Base-by-base conservation (phyloP, 2,797 vertebrate genomes). In the Lepilemur septentrionalis region DNA sequence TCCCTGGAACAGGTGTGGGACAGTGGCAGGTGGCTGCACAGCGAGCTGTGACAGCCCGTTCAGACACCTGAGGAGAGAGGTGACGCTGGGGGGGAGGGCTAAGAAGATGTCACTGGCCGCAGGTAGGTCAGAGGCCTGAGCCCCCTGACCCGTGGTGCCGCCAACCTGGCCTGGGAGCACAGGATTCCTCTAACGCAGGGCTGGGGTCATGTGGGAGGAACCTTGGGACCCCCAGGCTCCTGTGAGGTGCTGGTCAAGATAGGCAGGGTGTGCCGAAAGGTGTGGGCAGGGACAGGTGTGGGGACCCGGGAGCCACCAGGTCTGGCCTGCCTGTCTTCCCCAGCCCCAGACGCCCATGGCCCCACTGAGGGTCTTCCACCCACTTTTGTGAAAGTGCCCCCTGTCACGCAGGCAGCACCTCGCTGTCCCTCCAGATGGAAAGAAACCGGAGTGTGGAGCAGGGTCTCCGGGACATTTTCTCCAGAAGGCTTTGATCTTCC, bases 161-260 rank as follows among this genome's bases (percentile, higher is more conserved):
- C 46, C 32, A 10, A 0, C 0, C 0, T 11, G 46, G 22, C 22
- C 13, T 0, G 4, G 65, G 61, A 75, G 73, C 41, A 2, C 1
- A 0, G 3, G 48, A 4, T 46, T 46, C 9, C 35, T 32, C 52
- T 6, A 20, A 0, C 8, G 0, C 0, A 1, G 38, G n/a, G n/a
- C 28, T n/a, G n/a, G 50, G 65, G 59, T 1, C 52, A 4, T 30
- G 22, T 9, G 1, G 10, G 17, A 23, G 43, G 43, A 22, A 30
- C n/a, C 15, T 28, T 32, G 11, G 61, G 38, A 18, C 55, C 30
- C 52, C 52, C 8, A 2, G 69, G 46, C 22, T 65, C 35, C 55
- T 38, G 0, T 18, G 25, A 2, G 41, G 28, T 10, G 41, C 52
- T 32, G 65, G 28, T 41, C 41, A 41, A 48, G 46, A 50, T 12